phyloP scores from a whole-genome alignment of 2,797 vertebrate species.

The Podarcis lilfordi region DNA sequence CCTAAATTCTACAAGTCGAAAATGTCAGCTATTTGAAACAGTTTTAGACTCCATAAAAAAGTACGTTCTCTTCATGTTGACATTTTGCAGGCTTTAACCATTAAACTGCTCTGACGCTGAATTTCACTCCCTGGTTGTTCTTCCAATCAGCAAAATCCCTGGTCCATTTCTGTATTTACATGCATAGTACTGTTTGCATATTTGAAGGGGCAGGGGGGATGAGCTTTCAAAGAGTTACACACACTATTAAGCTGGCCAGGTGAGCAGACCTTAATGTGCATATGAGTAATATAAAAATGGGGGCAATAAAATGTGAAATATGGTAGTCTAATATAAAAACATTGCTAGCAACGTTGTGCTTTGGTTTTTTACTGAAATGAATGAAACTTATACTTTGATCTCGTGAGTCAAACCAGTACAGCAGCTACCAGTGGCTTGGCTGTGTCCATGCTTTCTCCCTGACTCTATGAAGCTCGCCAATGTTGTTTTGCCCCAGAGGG shows the following conservation, averaged over 20 bases:
- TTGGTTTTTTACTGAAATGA: slow-evolving; percentile 3
- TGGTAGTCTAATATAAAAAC: neutral
- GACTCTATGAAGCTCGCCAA: too few relatives aligned
- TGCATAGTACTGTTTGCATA: slow-evolving; percentile 42
- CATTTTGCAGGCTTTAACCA: slow-evolving; percentile 58
- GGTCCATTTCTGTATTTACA: slow-evolving; percentile 51
- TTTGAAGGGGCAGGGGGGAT: slow-evolving; percentile 35
- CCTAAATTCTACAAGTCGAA: slow-evolving; percentile 42
- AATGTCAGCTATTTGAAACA: slow-evolving; percentile 42
- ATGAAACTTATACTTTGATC: neutral
- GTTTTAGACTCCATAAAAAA: slow-evolving; percentile 51
- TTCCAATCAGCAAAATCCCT: slow-evolving; percentile 53
- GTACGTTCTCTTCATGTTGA: slow-evolving; percentile 40
- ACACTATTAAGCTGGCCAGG: slow-evolving; percentile 37
- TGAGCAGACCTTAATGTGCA: slow-evolving; percentile 51
- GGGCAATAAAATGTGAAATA: slow-evolving; percentile 47
- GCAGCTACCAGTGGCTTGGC: neutral
- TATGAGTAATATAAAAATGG: slow-evolving; percentile 20
- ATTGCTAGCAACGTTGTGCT: neutral
- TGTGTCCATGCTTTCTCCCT: neutral
- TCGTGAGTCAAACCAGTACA: neutral
- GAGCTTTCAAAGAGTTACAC: slow-evolving; percentile 42
- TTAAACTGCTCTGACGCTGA: slow-evolving; percentile 52
- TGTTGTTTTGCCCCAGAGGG: neutral
- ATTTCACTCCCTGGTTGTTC: slow-evolving; percentile 48